Conservation (phyloP, 2,113 vertebrate species). For the Burhinus oedicnemus region DNA sequence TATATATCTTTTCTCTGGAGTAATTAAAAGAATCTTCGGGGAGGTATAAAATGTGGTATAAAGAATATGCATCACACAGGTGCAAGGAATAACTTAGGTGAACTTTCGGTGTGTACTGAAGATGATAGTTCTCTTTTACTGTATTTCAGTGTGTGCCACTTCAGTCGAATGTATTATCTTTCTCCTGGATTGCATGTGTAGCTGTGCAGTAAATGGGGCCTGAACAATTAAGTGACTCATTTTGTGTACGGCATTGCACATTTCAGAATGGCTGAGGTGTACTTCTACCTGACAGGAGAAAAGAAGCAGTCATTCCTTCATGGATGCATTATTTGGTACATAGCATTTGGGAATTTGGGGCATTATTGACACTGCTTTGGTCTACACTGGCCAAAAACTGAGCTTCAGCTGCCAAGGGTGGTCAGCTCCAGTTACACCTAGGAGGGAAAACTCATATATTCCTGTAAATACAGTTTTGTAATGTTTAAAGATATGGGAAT, state of each 20-base stretch:
- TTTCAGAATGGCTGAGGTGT: not conserved
- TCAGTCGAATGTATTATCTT: not conserved
- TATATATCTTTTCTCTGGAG: not conserved
- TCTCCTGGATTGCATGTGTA: not conserved
- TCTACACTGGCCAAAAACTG: not conserved
- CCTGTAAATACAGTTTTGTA: not conserved
- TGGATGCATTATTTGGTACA: not conserved
- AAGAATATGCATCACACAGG: not conserved
- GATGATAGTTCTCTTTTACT: not conserved
- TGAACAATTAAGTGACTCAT: not conserved
- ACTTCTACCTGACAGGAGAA: not conserved
- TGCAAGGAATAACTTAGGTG: not conserved
- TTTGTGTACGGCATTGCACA: not conserved
- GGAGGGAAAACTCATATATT: not conserved
- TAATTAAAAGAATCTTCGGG: not conserved
- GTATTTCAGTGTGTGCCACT: not conserved
- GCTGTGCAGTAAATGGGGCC: not conserved
- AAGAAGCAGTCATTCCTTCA: not conserved
- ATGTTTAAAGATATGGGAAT: not conserved
- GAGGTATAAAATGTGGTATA: not conserved
- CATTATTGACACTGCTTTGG: rapidly evolving
- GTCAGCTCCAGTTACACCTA: not conserved
- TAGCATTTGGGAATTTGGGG: not conserved
- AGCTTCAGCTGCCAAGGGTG: not conserved
- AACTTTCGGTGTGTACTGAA: not conserved